Percentiles rank a stretch among this genome's conserved stretches.
These are phyloP conservation scores for Prunella himalayana DNA, from an alignment of 2,113 vertebrate species.

Conservation along the genomic window DNA sequence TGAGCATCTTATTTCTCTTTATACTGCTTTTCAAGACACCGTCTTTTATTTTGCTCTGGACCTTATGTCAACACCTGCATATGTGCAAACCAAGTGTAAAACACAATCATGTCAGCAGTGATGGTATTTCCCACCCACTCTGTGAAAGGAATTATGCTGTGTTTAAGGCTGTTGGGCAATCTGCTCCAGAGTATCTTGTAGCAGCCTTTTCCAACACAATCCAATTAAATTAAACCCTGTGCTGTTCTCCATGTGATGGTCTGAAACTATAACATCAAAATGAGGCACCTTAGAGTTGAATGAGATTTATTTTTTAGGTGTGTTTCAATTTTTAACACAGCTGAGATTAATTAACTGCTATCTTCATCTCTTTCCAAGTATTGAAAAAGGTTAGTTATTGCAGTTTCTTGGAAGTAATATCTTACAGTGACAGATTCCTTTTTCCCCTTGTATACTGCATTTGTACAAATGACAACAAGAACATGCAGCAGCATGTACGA, in stretches of 20 bases:
- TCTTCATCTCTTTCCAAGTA: neutral
- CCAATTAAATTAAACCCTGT: neutral
- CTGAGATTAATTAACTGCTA: neutral
- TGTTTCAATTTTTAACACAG: neutral
- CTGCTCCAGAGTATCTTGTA: neutral
- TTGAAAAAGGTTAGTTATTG: neutral
- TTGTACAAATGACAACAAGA: neutral
- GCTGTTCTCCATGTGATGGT: neutral
- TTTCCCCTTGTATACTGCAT: neutral
- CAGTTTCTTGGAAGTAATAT: neutral
- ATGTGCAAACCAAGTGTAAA: neutral
- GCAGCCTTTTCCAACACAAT: neutral
- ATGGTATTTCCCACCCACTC: neutral
- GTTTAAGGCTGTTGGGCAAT: neutral
- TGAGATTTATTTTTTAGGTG: neutral
- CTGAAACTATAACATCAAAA: neutral
- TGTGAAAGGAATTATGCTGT: neutral
- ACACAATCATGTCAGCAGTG: neutral
- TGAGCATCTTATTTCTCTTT: neutral
- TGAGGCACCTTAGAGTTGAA: neutral
- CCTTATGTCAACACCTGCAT: neutral
- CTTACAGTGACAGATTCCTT: neutral
- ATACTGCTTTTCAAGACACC: neutral
- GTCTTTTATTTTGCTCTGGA: neutral
- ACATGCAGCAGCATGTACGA: neutral